These are phyloP conservation scores for Ascidia mentula DNA, from an alignment of 23 tunicate species.

Conservation along the genomic window DNA sequence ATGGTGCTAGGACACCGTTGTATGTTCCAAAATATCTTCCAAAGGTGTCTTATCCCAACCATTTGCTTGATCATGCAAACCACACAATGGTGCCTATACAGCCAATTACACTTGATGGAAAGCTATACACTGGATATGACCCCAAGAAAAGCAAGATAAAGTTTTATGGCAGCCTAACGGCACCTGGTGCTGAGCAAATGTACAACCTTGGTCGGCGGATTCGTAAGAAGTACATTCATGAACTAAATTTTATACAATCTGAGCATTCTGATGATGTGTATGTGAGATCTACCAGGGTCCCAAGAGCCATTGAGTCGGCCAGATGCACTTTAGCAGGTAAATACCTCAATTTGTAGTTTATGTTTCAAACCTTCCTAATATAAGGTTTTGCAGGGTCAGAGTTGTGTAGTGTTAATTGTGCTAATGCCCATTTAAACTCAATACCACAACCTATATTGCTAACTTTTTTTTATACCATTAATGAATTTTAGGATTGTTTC, in stretches of 20 bases:
- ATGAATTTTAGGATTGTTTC: slow-evolving; percentile 56
- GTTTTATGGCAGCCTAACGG: slow-evolving; percentile 42
- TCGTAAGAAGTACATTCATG: slow-evolving; percentile 24
- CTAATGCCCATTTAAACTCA: too few species aligned
- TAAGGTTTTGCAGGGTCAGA: too few species aligned
- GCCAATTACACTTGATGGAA: background rate
- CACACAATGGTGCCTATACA: slow-evolving; percentile 43
- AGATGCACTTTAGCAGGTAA: slow-evolving; percentile 53
- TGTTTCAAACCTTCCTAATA: background rate
- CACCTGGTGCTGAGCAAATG: slow-evolving; percentile 62
- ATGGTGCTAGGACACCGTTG: slow-evolving; percentile 85
- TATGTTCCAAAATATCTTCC: slow-evolving; percentile 50
- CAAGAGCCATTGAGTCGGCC: slow-evolving; percentile 49
- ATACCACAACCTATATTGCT: too few species aligned
- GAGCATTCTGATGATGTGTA: slow-evolving; percentile 10
- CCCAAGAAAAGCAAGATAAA: background rate
- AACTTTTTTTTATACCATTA: background rate
- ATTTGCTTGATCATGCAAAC: slow-evolving; percentile 35
- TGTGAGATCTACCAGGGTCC: slow-evolving; percentile 40
- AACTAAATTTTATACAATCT: slow-evolving; percentile 33
- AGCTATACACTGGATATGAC: background rate
- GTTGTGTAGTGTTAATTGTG: too few species aligned
- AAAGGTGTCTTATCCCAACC: slow-evolving; percentile 21
- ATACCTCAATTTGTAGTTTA: too few species aligned
- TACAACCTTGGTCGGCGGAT: slow-evolving; percentile 25